phyloP scores from a whole-genome alignment of 2,888 invertebrate species.

The Harpagoxenus sublaevis region DNA sequence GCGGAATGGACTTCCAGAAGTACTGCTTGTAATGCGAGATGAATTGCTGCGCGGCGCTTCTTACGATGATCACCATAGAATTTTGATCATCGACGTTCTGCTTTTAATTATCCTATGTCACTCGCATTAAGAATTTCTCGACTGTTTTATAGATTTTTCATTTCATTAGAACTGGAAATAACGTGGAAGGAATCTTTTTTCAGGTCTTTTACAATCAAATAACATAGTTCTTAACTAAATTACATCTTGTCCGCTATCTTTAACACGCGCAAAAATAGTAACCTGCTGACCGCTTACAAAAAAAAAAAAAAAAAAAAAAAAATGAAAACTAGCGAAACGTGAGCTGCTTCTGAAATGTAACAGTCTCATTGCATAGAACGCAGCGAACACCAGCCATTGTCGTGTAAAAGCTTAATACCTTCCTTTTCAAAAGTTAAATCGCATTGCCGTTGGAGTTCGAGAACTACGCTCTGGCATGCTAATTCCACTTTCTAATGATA shows the following conservation, averaged over 20 bases:
- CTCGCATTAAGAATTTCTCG: neutral
- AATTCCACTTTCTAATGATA: constrained; percentile 51
- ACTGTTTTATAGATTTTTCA: neutral
- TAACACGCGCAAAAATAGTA: neutral
- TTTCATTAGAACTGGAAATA: neutral
- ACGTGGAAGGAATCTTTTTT: neutral
- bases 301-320: neutral
- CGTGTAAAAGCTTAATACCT: constrained; percentile 48
- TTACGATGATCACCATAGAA: neutral
- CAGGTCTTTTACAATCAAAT: neutral
- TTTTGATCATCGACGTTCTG: constrained; percentile 13
- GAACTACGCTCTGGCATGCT: constrained; percentile 38
- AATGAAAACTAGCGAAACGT: constrained; percentile 8
- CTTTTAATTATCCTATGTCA: neutral
- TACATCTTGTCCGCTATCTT: neutral
- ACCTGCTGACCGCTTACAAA: neutral
- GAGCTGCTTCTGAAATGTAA: constrained; percentile 23
- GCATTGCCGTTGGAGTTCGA: constrained; percentile 42
- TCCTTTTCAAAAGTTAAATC: constrained; percentile 54
- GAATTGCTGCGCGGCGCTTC: neutral
- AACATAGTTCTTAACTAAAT: neutral
- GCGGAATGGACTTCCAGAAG: constrained; percentile 24
- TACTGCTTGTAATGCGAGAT: constrained; percentile 22
- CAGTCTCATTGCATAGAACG: constrained; percentile 4
- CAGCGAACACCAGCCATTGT: constrained; percentile 31